Evolutionary conservation across 2,797 vertebrate species (phyloP).

Genomic region (Leptoclinus maculatus): DNA sequence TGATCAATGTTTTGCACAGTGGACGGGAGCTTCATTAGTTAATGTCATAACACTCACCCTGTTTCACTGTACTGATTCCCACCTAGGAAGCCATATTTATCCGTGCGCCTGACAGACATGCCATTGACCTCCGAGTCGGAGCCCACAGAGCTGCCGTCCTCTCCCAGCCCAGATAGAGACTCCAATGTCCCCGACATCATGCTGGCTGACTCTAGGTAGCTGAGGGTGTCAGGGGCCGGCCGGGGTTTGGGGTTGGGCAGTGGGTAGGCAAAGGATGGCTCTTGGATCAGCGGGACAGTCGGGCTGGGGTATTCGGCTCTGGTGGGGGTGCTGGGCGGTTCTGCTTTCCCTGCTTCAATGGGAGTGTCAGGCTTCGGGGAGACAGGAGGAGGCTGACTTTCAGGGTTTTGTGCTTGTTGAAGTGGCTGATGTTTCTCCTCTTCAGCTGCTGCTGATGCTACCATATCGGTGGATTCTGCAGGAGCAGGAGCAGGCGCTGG

Average conservation of each 20-base stretch:
- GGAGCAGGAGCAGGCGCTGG: constrained; percentile 32
- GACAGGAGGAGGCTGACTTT: constrained; percentile 35
- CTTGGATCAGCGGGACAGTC: constrained; percentile 78
- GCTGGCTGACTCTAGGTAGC: constrained; percentile 92
- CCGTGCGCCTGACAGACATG: constrained; percentile 85
- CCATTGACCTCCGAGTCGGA: constrained; percentile 94
- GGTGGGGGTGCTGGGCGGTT: constrained; percentile 57
- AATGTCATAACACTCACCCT: constrained; percentile 68
- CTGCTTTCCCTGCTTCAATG: constrained; percentile 36
- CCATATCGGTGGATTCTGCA: neutral
- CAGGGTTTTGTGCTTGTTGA: constrained; percentile 59
- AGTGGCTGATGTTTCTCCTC: constrained; percentile 51
- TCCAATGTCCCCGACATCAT: constrained; percentile 93
- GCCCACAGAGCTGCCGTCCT: constrained; percentile 91
- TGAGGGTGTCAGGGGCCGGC: constrained; percentile 87
- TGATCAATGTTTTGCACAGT: neutral
- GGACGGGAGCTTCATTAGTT: neutral
- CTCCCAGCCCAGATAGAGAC: constrained; percentile 87
- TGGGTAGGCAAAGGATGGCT: constrained; percentile 58
- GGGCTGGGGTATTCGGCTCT: constrained; percentile 63
- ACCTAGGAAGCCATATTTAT: constrained; percentile 94
- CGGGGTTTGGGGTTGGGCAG: constrained; percentile 50
- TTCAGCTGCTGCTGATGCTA: constrained; percentile 24
- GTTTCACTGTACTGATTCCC: constrained; percentile 88
- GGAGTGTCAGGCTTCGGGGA: constrained; percentile 53